A percentile compares a stretch with the other conserved stretches of the same genome.
These are phyloP conservation scores for Epicauta chinensis DNA, from an alignment of 1,140 invertebrate species.

Conservation along the genomic window DNA sequence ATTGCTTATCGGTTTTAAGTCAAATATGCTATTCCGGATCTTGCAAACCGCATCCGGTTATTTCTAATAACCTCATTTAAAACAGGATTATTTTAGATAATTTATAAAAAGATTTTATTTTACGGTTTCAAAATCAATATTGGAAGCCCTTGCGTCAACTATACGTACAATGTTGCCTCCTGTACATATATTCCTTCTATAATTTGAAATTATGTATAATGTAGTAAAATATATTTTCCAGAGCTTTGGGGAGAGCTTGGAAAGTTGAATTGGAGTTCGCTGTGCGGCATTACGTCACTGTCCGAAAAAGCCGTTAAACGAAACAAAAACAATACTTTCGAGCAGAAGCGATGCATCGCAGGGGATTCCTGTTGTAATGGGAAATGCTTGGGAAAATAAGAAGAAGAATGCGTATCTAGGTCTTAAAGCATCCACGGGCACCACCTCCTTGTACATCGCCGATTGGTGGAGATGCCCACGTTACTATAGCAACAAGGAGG, in stretches of 20 bases:
- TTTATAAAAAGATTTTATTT: too few species aligned
- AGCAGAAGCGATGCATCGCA: conserved; percentile 30
- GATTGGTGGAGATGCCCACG: conserved; percentile 37
- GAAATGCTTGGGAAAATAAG: conserved; percentile 21
- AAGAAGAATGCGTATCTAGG: conserved; percentile 37
- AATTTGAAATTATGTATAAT: conserved; percentile 6
- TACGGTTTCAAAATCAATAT: too few species aligned
- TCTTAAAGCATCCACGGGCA: conserved; percentile 37
- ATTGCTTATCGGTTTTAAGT: too few species aligned
- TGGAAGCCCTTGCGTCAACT: too few species aligned
- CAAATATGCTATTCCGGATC: too few species aligned
- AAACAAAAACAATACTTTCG: conserved; percentile 31
- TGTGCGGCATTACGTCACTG: conserved; percentile 26
- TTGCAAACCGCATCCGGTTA: too few species aligned
- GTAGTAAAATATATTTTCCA: conserved; percentile 3
- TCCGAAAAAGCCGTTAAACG: conserved; percentile 31
- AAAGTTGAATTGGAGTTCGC: conserved; percentile 14
- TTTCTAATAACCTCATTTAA: too few species aligned
- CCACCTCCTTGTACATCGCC: conserved; percentile 32
- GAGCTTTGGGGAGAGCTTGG: conserved; percentile 4
- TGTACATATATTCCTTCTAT: too few species aligned
- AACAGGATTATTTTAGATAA: too few species aligned
- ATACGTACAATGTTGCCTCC: too few species aligned
- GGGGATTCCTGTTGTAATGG: conserved; percentile 31
- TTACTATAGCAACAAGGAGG: conserved; percentile 40